A percentile compares a stretch with the other conserved stretches of the same genome.
phyloP scores from a whole-genome alignment of 2,113 vertebrate genomes.

The Gobiocypris rarus region DNA sequence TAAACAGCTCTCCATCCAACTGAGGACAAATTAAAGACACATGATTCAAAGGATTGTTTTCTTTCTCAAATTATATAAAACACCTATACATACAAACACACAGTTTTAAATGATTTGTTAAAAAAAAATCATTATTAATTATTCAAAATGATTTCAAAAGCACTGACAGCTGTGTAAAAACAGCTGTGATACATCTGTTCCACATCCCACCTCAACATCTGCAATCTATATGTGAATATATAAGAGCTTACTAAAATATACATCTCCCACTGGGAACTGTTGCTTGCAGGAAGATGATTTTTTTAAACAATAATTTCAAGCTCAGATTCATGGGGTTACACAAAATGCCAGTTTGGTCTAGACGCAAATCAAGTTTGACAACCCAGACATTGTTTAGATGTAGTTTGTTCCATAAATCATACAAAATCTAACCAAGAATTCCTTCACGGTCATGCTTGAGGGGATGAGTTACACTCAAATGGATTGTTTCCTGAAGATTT shows the following conservation, averaged over 20 bases:
- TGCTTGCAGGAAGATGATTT: neutral
- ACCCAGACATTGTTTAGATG: neutral
- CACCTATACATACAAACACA: neutral
- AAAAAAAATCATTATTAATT: neutral
- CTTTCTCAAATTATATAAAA: neutral
- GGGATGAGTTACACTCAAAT: slow-evolving; percentile 7
- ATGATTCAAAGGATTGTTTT: neutral
- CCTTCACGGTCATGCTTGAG: neutral
- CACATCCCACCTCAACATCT: neutral
- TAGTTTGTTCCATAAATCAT: slow-evolving; percentile 7
- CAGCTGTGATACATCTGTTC: neutral
- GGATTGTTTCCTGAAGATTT: slow-evolving; percentile 22
- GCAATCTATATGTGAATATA: neutral
- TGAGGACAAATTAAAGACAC: neutral
- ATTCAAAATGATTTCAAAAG: neutral
- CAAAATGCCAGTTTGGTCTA: slow-evolving; percentile 10
- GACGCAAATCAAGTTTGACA: slow-evolving; percentile 12
- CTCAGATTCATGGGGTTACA: neutral
- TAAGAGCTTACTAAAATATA: neutral
- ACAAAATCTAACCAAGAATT: slow-evolving; percentile 1
- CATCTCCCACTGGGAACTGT: neutral
- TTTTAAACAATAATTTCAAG: slow-evolving; percentile 29
- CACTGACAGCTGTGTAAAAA: neutral
- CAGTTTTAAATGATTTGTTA: neutral
- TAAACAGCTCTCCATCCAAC: neutral